Evolutionary conservation across 2,113 vertebrate genomes (phyloP).

Genomic region (Sminthopsis crassicaudata): DNA sequence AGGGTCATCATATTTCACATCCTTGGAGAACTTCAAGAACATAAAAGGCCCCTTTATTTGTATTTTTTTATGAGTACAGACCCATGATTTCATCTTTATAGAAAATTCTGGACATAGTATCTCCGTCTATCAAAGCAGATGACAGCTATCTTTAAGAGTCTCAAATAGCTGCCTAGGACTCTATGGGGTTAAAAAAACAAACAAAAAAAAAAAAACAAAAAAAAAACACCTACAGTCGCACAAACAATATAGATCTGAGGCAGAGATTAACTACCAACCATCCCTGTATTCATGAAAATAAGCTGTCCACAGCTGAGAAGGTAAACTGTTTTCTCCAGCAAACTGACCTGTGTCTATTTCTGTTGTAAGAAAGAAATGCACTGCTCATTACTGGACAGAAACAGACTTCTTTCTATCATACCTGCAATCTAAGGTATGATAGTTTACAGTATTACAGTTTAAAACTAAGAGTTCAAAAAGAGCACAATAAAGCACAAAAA

Average conservation of each 20-base stretch:
- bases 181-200: not conserved
- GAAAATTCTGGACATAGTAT: not conserved
- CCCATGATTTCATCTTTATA: not conserved
- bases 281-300: not conserved
- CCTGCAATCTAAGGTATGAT: not conserved
- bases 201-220: too few relatives aligned
- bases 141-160: not conserved
- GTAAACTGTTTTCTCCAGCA: not conserved
- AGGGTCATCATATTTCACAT: not conserved
- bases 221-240: not conserved
- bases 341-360: constrained; percentile 4
- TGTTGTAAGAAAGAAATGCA: constrained; percentile 34
- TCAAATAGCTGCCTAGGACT: not conserved
- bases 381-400: constrained; percentile 35
- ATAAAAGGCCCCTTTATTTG: not conserved
- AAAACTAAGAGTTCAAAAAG: not conserved
- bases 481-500: not conserved
- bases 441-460: not conserved
- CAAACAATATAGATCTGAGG: not conserved
- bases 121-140: not conserved
- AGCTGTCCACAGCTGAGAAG: not conserved
- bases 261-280: not conserved
- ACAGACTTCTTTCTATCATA: not conserved
- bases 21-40: not conserved
- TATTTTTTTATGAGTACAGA: not conserved